A percentile compares a stretch with the other conserved stretches of the same genome.
phyloP scores from a whole-genome alignment of 1,140 invertebrate genomes.

The Neelides sp. region DNA sequence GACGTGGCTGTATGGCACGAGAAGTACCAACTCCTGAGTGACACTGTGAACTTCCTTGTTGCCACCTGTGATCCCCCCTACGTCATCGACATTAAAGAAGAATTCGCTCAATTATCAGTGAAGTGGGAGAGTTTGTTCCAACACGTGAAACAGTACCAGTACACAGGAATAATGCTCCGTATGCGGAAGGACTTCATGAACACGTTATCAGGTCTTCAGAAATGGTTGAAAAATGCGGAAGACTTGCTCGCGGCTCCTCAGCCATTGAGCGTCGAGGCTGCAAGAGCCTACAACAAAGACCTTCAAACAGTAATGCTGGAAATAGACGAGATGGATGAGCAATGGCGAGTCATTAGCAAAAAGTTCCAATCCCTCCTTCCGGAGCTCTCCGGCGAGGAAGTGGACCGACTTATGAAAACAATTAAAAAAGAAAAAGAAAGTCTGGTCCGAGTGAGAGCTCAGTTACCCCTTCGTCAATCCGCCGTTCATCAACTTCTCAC shows the following conservation, averaged over 20 bases:
- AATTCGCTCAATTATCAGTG: conserved; percentile 53
- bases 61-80: conserved; percentile 72
- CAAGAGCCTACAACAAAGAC: conserved; percentile 64
- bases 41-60: conserved; percentile 74
- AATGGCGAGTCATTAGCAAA: conserved; percentile 77
- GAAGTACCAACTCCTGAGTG: conserved; percentile 64
- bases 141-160: conserved; percentile 68
- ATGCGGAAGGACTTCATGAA: conserved; percentile 64
- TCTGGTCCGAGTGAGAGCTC: conserved; percentile 63
- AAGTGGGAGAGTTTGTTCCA: conserved; percentile 68
- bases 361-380: conserved; percentile 80
- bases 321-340: conserved; percentile 71
- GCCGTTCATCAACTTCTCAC: conserved; percentile 68
- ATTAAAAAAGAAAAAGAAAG: conserved; percentile 81
- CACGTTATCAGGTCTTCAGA: conserved; percentile 59
- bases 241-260: conserved; percentile 50
- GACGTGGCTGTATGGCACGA: conserved; percentile 81
- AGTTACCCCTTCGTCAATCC: conserved; percentile 64
- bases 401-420: conserved; percentile 75
- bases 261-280: conserved; percentile 57
- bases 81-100: conserved; percentile 58
- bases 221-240: conserved; percentile 68
- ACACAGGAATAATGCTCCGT: conserved; percentile 70
- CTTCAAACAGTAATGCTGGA: conserved; percentile 60
- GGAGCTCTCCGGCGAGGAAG: conserved; percentile 76